phyloP scores from a whole-genome alignment of 2,797 vertebrate genomes.

The Pangasius sanitwongsei region DNA sequence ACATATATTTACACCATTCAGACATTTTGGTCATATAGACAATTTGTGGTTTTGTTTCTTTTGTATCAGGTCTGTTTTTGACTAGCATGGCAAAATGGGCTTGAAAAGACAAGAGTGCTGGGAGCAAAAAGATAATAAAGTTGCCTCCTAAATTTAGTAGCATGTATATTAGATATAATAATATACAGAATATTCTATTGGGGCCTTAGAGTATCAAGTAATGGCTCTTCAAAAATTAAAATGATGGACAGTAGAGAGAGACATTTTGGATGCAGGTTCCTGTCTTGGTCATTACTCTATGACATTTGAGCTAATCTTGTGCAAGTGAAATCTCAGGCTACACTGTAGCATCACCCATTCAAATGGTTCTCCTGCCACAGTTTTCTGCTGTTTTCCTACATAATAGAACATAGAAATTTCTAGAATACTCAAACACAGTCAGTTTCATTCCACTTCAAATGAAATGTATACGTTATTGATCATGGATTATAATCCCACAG shows the following conservation, averaged over 20 bases:
- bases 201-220: neutral
- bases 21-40: neutral
- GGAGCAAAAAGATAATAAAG: neutral
- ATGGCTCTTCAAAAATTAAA: neutral
- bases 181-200: neutral
- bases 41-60: neutral
- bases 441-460: neutral
- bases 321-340: neutral
- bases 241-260: neutral
- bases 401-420: neutral
- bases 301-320: neutral
- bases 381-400: neutral
- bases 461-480: neutral
- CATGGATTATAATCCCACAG: neutral
- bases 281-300: neutral
- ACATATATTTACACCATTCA: constrained; percentile 4
- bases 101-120: neutral
- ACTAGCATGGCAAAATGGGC: neutral
- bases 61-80: neutral
- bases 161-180: no score
- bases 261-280: neutral
- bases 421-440: neutral
- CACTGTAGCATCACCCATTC: neutral
- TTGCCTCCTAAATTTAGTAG: neutral
- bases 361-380: neutral